Conservation (phyloP, 1,140 invertebrate species). For the Pseudomyrmex concolor region DNA sequence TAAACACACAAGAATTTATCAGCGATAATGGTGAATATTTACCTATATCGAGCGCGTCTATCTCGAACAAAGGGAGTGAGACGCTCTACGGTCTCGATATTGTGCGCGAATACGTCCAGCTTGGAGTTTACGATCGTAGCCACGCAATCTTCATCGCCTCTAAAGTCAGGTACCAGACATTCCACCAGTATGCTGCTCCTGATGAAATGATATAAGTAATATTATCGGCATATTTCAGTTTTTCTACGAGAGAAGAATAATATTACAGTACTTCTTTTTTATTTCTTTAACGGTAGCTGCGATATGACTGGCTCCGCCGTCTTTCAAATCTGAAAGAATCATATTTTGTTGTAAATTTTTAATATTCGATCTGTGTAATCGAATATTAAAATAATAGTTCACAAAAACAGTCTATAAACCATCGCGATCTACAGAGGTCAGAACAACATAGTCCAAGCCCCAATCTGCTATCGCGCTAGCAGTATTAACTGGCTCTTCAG, state of each 20-base stretch:
- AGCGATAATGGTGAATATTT: slow-evolving; percentile 44
- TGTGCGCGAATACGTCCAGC: slow-evolving; percentile 98
- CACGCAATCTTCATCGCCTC: slow-evolving; percentile 92
- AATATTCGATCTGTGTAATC: slow-evolving; percentile 13
- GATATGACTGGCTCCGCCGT: slow-evolving; percentile 96
- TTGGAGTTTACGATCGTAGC: slow-evolving; percentile 92
- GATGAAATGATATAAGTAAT: slow-evolving; percentile 44
- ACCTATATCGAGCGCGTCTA: slow-evolving; percentile 91
- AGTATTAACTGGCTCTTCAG: slow-evolving; percentile 96
- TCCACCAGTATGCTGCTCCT: slow-evolving; percentile 96
- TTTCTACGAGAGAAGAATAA: too few species aligned
- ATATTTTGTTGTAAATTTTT: slow-evolving; percentile 25
- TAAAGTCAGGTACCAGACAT: slow-evolving; percentile 98
- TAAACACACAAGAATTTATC: not conserved
- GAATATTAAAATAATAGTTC: slow-evolving; percentile 1
- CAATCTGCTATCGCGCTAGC: slow-evolving; percentile 96
- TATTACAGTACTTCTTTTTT: slow-evolving; percentile 86
- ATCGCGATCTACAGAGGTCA: slow-evolving; percentile 99
- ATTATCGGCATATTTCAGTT: too few species aligned
- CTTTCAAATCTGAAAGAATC: slow-evolving; percentile 89
- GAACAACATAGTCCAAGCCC: slow-evolving; percentile 98
- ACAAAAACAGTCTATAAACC: slow-evolving; percentile 84
- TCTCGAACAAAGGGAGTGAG: slow-evolving; percentile 97
- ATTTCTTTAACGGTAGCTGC: slow-evolving; percentile 95
- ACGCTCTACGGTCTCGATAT: slow-evolving; percentile 97